Conservation (phyloP, 2,888 invertebrate genomes). For the Orchesella flavescens region DNA sequence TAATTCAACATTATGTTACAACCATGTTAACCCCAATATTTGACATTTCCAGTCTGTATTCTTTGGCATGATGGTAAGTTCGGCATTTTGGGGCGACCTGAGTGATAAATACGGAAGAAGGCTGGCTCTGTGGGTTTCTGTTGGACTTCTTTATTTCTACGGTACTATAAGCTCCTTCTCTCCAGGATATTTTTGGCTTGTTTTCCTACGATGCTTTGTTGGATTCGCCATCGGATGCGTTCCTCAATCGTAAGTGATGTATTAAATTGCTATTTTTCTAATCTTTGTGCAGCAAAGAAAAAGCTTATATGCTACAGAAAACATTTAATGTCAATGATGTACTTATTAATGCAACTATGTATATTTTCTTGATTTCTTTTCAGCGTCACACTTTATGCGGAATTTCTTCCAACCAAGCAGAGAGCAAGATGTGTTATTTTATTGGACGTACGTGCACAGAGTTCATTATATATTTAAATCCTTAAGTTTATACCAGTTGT, state of each 20-base stretch:
- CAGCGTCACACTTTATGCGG: conserved; percentile 95
- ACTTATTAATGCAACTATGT: too few species aligned
- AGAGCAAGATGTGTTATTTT: conserved; percentile 95
- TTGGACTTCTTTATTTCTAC: conserved; percentile 91
- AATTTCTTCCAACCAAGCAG: conserved; percentile 94
- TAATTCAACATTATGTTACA: not conserved
- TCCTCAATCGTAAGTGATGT: conserved; percentile 90
- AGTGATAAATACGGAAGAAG: conserved; percentile 93
- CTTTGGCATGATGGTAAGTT: conserved; percentile 96
- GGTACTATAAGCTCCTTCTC: conserved; percentile 92
- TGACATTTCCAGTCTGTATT: conserved; percentile 79
- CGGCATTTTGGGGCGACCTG: conserved; percentile 95
- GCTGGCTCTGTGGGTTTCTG: conserved; percentile 87
- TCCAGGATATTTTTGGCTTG: conserved; percentile 91
- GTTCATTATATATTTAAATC: not conserved
- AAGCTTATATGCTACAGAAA: too few species aligned
- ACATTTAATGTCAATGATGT: too few species aligned
- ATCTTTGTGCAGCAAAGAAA: too few species aligned
- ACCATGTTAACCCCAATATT: too few species aligned
- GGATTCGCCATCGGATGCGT: conserved; percentile 98
- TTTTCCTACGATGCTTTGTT: conserved; percentile 91
- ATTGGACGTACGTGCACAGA: conserved; percentile 84
- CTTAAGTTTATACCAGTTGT: too few species aligned
- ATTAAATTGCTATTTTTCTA: too few species aligned
- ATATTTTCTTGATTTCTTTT: conserved; percentile 71